A percentile compares a stretch with the other conserved stretches of the same genome.
Conservation (phyloP, 2,888 invertebrate genomes). For the Plebejus argus region DNA sequence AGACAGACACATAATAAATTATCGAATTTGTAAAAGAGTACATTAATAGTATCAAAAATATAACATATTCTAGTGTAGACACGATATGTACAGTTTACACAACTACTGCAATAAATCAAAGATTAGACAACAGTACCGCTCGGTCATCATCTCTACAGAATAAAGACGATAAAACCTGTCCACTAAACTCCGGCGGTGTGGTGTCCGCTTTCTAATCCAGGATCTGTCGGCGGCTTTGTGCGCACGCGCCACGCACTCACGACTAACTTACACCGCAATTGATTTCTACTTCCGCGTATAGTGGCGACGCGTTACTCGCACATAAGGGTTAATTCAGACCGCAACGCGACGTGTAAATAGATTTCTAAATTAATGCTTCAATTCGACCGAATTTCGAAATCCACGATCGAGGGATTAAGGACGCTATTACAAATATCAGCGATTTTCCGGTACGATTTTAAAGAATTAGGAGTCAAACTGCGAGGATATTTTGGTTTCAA, state of each 20-base stretch:
- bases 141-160: neutral
- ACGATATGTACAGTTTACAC: neutral
- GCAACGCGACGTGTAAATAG: too few relatives aligned
- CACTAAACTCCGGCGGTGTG: conserved; percentile 20
- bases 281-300: conserved; percentile 34
- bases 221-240: conserved; percentile 69
- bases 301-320: neutral
- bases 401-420: too few relatives aligned
- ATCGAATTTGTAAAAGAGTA: too few relatives aligned
- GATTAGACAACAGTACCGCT: neutral
- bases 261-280: conserved; percentile 65
- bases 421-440: too few relatives aligned
- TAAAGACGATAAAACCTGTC: conserved; percentile 22
- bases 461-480: too few relatives aligned
- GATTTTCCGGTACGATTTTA: too few relatives aligned
- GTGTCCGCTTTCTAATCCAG: conserved; percentile 48
- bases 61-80: neutral
- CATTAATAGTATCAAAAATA: neutral
- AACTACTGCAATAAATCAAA: neutral
- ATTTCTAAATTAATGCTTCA: too few relatives aligned
- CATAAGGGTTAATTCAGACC: too few relatives aligned
- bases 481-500: too few relatives aligned
- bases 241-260: conserved; percentile 54
- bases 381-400: too few relatives aligned
- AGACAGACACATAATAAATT: too few relatives aligned